Conservation (phyloP, 2,888 invertebrate genomes). For the Drosophila affinis region DNA sequence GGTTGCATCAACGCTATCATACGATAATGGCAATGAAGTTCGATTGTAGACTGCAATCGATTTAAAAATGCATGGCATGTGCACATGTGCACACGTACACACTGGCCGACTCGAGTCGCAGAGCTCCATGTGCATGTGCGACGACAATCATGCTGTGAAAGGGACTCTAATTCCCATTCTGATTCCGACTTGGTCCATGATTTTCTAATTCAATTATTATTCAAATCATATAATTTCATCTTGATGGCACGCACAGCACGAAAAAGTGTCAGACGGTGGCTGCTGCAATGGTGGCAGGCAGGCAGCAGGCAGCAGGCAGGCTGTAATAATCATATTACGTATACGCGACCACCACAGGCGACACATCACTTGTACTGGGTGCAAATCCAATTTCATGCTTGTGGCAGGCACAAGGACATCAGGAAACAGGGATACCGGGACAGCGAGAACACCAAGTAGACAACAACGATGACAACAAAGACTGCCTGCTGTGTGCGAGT, state of each 20-base stretch:
- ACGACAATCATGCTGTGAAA: neutral
- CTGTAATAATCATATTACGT: conserved; percentile 70
- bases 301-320: conserved; percentile 28
- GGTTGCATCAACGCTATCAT: neutral
- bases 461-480: conserved; percentile 1
- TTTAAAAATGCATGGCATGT: conserved; percentile 48
- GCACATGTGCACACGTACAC: conserved; percentile 2
- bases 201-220: conserved; percentile 83
- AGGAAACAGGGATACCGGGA: conserved; percentile 7
- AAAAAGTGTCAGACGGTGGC: conserved; percentile 4
- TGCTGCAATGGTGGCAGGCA: conserved; percentile 25
- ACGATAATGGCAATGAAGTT: neutral
- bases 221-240: conserved; percentile 83
- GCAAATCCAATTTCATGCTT: conserved; percentile 19
- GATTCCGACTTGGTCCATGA: conserved; percentile 62
- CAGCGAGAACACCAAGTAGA: neutral
- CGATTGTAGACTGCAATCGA: neutral
- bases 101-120: neutral
- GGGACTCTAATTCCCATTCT: neutral
- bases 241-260: conserved; percentile 31
- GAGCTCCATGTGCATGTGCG: neutral
- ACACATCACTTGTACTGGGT: conserved; percentile 11
- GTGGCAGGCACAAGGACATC: conserved; percentile 13
- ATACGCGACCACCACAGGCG: conserved; percentile 47
- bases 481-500: conserved; percentile 34